These are phyloP conservation scores for Cheilosia impressa DNA, from an alignment of 2,888 invertebrate genomes.

Conservation along the genomic window DNA sequence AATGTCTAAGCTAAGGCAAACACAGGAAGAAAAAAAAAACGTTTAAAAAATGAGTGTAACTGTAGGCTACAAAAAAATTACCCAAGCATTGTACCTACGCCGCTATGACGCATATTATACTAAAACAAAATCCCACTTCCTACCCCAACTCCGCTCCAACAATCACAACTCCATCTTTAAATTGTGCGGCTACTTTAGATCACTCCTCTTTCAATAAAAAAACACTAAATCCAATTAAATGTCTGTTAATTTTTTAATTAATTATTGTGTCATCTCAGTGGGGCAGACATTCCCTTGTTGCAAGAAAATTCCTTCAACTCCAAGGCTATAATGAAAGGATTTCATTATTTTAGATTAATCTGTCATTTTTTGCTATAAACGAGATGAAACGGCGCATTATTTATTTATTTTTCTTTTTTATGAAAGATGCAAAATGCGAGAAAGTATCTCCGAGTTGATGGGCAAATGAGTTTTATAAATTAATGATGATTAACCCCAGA, in stretches of 20 bases:
- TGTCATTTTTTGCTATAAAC: neutral
- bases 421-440: slow-evolving; percentile 15
- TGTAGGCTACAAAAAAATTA: too few species aligned
- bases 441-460: slow-evolving; percentile 32
- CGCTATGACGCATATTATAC: too few species aligned
- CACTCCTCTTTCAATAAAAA: neutral
- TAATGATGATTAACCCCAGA: neutral
- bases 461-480: slow-evolving; percentile 19
- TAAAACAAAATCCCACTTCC: too few species aligned
- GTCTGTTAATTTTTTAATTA: slow-evolving; percentile 21
- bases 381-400: neutral
- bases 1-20: too few species aligned
- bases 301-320: neutral
- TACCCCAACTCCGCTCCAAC: neutral
- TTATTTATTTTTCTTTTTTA: neutral
- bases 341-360: slow-evolving; percentile 7
- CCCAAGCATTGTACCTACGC: too few species aligned
- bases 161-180: neutral
- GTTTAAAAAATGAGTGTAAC: too few species aligned
- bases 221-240: slow-evolving; percentile 10
- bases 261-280: slow-evolving; percentile 16
- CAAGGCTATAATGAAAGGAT: neutral
- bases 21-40: too few species aligned
- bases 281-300: neutral
- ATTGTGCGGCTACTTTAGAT: neutral